Evolutionary conservation across 2,888 invertebrate species (phyloP).

Genomic region (Limnephilus rhombicus): DNA sequence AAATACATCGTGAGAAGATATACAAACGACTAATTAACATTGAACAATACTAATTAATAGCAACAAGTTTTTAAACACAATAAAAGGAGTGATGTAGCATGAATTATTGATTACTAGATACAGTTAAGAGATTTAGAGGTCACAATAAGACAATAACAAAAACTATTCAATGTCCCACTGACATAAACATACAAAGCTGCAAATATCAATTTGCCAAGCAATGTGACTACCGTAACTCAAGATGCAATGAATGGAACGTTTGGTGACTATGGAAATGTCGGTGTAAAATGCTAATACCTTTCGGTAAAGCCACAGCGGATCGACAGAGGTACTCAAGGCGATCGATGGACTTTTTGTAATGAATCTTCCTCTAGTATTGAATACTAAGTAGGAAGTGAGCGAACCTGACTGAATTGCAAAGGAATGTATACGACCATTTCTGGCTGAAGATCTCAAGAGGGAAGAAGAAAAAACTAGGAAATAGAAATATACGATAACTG

Average conservation of each 20-base stretch:
- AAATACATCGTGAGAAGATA: background rate
- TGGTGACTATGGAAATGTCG: slow-evolving; percentile 8
- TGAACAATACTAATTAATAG: background rate
- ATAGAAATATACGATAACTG: background rate
- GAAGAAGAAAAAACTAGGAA: slow-evolving; percentile 8
- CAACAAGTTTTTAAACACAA: background rate
- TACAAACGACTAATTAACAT: background rate
- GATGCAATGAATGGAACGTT: slow-evolving; percentile 31
- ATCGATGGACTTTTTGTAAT: slow-evolving; percentile 45
- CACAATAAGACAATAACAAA: background rate
- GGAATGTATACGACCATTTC: slow-evolving; percentile 34
- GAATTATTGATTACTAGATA: background rate
- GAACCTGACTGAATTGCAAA: background rate
- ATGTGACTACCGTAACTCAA: slow-evolving; percentile 26
- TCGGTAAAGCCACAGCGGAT: slow-evolving; percentile 15
- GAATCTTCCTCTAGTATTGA: slow-evolving; percentile 39
- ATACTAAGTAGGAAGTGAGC: slow-evolving; percentile 28
- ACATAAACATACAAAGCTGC: slow-evolving; percentile 31
- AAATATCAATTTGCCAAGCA: slow-evolving; percentile 38
- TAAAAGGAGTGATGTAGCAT: background rate
- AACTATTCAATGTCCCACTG: background rate
- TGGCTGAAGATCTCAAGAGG: background rate
- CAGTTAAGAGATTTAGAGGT: background rate
- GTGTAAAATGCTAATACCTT: slow-evolving; percentile 40
- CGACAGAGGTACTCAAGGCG: slow-evolving; percentile 4